Conservation (phyloP, 2,888 invertebrate species). For the Agrilus cyanescens region DNA sequence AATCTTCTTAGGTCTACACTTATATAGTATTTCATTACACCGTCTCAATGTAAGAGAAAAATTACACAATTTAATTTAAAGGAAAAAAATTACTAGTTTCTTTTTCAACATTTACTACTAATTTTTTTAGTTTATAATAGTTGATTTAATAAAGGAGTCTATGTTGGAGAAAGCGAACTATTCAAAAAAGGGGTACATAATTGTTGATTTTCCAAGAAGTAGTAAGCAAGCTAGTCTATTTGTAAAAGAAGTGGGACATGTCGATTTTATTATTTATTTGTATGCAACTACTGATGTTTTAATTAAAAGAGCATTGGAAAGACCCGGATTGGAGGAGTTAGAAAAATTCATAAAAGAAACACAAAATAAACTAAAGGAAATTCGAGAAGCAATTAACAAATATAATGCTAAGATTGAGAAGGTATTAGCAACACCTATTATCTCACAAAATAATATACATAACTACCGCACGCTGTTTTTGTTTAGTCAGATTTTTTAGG, state of each 20-base stretch:
- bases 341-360: conserved; percentile 15
- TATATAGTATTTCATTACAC: too few relatives aligned
- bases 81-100: background rate
- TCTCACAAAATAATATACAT: too few relatives aligned
- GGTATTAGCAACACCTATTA: conserved; percentile 11
- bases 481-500: too few relatives aligned
- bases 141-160: conserved; percentile 45
- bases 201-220: conserved; percentile 46
- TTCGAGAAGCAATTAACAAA: conserved; percentile 18
- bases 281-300: conserved; percentile 20
- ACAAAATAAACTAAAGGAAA: conserved; percentile 20
- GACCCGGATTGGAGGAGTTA: conserved; percentile 6
- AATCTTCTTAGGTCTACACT: too few relatives aligned
- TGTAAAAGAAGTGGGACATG: conserved; percentile 26
- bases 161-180: conserved; percentile 37
- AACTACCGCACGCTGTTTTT: too few relatives aligned
- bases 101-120: too few relatives aligned
- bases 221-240: conserved; percentile 30
- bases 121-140: conserved; percentile 39
- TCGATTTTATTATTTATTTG: conserved; percentile 26
- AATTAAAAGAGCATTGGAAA: conserved; percentile 13
- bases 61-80: too few relatives aligned
- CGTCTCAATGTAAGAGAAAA: too few relatives aligned
- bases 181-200: conserved; percentile 38
- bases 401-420: conserved; percentile 20